Conservation (phyloP, 2,888 invertebrate genomes). For the Melanargia galathea region DNA sequence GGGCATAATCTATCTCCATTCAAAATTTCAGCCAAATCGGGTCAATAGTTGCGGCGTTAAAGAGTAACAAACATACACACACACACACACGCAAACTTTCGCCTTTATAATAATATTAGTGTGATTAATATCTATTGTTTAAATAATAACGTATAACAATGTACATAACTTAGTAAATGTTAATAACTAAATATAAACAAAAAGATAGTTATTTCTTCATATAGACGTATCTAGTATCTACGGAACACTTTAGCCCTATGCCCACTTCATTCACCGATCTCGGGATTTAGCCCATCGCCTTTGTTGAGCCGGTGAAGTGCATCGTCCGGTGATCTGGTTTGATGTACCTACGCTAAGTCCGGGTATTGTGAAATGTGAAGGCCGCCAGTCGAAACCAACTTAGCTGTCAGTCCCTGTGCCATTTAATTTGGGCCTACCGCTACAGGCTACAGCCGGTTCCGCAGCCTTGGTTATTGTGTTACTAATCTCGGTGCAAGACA, state of each 20-base stretch:
- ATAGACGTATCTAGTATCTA: not conserved
- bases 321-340: constrained; percentile 41
- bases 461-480: constrained; percentile 41
- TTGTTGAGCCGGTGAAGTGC: constrained; percentile 23
- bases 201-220: not conserved
- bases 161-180: not conserved
- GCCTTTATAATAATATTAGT: too few relatives aligned
- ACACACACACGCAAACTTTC: too few relatives aligned
- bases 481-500: constrained; percentile 15
- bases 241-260: not conserved
- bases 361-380: constrained; percentile 81
- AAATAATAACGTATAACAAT: not conserved
- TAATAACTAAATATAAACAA: not conserved
- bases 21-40: too few relatives aligned
- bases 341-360: constrained; percentile 78
- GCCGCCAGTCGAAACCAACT: constrained; percentile 71
- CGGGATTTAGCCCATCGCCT: constrained; percentile 12
- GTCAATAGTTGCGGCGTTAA: too few relatives aligned
- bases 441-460: constrained; percentile 43
- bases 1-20: too few relatives aligned
- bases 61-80: too few relatives aligned
- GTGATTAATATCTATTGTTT: too few relatives aligned
- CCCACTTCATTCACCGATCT: not conserved
- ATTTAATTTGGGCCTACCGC: constrained; percentile 55
- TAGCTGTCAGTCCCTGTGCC: constrained; percentile 74